Evolutionary conservation across 2,888 invertebrate genomes (phyloP).

Genomic region (Drosophila limbata): DNA sequence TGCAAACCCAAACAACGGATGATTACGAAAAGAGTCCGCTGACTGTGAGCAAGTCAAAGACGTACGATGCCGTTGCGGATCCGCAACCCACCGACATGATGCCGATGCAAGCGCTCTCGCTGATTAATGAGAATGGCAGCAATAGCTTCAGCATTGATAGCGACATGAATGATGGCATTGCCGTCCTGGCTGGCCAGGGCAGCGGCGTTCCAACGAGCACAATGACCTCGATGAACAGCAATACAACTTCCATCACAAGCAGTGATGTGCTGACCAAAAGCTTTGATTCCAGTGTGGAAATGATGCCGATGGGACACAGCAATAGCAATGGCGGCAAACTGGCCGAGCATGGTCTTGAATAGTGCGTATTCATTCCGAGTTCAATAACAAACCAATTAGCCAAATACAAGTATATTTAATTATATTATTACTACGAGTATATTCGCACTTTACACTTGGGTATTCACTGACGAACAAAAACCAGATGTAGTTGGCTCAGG

Average conservation of each 20-base stretch:
- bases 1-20: constrained; percentile 74
- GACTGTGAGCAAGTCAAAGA: constrained; percentile 58
- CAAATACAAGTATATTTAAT: constrained; percentile 64
- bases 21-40: constrained; percentile 76
- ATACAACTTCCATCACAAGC: constrained; percentile 80
- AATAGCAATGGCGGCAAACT: constrained; percentile 70
- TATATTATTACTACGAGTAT: constrained; percentile 34
- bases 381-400: constrained; percentile 60
- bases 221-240: constrained; percentile 68
- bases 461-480: constrained; percentile 52
- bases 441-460: constrained; percentile 67
- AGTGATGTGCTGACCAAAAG: constrained; percentile 82
- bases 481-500: constrained; percentile 31
- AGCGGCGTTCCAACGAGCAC: constrained; percentile 47
- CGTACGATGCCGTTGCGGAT: constrained; percentile 70
- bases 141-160: constrained; percentile 82
- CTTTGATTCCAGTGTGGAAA: constrained; percentile 82
- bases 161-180: constrained; percentile 80
- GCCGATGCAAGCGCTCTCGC: constrained; percentile 81
- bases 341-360: constrained; percentile 61
- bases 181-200: constrained; percentile 35
- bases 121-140: constrained; percentile 83
- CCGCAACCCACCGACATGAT: constrained; percentile 77
- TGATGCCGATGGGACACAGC: constrained; percentile 71
- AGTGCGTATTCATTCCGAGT: constrained; percentile 41